These are phyloP conservation scores for Macrobrachium rosenbergii DNA, from an alignment of 1,140 invertebrate species.

Conservation along the genomic window DNA sequence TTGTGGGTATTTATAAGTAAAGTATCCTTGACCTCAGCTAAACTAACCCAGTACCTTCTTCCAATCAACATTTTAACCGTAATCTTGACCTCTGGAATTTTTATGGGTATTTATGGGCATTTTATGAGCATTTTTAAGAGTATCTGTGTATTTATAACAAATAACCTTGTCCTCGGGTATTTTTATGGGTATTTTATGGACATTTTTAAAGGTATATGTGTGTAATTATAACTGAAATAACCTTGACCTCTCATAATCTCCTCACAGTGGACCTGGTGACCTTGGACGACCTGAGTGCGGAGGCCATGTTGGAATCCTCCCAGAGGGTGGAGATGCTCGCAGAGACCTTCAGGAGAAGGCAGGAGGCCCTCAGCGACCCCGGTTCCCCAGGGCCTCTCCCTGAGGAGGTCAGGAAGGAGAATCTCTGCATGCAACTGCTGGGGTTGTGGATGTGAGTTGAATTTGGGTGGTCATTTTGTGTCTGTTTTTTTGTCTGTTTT, in stretches of 20 bases:
- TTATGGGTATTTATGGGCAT: no score
- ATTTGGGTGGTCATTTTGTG: background rate
- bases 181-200: no score
- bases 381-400: conserved; percentile 83
- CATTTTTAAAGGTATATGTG: no score
- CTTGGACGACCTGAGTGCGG: conserved; percentile 90
- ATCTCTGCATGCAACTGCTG: conserved; percentile 77
- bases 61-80: no score
- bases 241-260: conserved; percentile 66
- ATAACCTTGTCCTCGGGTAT: conserved; percentile 68
- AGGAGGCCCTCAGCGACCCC: conserved; percentile 80
- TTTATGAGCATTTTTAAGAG: no score
- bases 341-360: conserved; percentile 81
- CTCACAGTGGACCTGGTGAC: conserved; percentile 92
- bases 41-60: no score
- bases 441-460: conserved; percentile 80
- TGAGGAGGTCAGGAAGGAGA: conserved; percentile 76
- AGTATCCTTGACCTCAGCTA: no score
- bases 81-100: no score
- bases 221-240: background rate
- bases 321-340: conserved; percentile 91
- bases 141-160: background rate
- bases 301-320: conserved; percentile 94
- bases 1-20: no score
- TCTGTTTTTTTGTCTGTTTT: background rate